Conservation (phyloP, 2,888 invertebrate genomes). For the Acleris literana region DNA sequence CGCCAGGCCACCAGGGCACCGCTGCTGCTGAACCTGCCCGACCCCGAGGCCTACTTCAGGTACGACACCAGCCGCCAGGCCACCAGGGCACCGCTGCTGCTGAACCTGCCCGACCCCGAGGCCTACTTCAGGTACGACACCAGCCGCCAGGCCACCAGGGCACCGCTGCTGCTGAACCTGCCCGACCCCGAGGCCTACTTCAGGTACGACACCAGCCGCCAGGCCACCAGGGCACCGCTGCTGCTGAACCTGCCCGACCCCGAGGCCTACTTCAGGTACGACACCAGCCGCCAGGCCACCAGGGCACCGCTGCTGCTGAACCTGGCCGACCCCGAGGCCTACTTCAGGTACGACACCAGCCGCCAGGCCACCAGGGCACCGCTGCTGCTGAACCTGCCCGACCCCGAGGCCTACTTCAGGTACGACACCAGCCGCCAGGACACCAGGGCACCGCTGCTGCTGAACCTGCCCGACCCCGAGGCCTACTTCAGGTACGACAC, state of each 20-base stretch:
- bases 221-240: too few relatives aligned
- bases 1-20: too few relatives aligned
- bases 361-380: too few relatives aligned
- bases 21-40: constrained; percentile 89
- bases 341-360: constrained; percentile 84
- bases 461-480: constrained; percentile 58
- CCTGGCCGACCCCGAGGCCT: constrained; percentile 88
- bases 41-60: constrained; percentile 88
- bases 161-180: too few relatives aligned
- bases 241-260: constrained; percentile 89
- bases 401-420: constrained; percentile 88
- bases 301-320: too few relatives aligned
- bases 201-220: constrained; percentile 81
- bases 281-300: constrained; percentile 79
- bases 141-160: constrained; percentile 78
- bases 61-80: constrained; percentile 79
- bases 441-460: neutral
- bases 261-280: constrained; percentile 87
- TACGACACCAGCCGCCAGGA: too few relatives aligned
- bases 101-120: constrained; percentile 89
- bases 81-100: too few relatives aligned
- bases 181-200: constrained; percentile 89
- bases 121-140: constrained; percentile 86
- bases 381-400: constrained; percentile 82
- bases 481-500: constrained; percentile 79